A percentile compares a stretch with the other conserved stretches of the same genome.
Evolutionary conservation across 2,113 vertebrate species (phyloP).

Genomic region (Tauraco erythrolophus): DNA sequence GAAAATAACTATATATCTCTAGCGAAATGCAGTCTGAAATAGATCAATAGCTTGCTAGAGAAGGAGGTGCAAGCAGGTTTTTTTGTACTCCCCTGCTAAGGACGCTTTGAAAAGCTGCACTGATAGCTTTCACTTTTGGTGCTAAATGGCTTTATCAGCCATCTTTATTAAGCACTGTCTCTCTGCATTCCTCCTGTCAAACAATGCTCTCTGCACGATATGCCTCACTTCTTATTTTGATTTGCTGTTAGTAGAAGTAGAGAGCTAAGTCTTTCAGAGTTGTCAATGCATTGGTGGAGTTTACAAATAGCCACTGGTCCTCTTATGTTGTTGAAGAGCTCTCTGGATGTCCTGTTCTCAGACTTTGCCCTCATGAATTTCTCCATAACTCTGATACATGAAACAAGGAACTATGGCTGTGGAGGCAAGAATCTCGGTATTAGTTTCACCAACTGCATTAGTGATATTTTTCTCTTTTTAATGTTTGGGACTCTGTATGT

Average conservation of each 20-base stretch:
- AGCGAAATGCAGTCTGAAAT: background rate
- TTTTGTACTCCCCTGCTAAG: background rate
- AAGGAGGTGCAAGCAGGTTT: background rate
- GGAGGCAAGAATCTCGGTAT: background rate
- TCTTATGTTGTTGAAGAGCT: background rate
- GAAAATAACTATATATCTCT: background rate
- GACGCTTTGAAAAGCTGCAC: background rate
- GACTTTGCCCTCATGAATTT: background rate
- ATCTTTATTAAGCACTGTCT: background rate
- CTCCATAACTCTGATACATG: background rate
- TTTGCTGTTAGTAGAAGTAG: background rate
- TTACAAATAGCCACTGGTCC: background rate
- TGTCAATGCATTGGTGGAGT: background rate
- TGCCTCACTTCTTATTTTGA: background rate
- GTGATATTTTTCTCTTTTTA: background rate
- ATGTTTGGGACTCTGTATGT: background rate
- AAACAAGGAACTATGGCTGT: background rate
- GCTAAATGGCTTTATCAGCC: background rate
- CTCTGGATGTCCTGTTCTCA: background rate
- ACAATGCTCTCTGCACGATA: background rate
- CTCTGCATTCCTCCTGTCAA: background rate
- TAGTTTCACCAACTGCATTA: background rate
- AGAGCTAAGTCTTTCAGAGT: background rate
- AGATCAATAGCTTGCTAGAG: background rate
- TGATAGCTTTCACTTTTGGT: background rate